phyloP scores from a whole-genome alignment of 1,140 invertebrate species.

The Bathynomus jamesi region DNA sequence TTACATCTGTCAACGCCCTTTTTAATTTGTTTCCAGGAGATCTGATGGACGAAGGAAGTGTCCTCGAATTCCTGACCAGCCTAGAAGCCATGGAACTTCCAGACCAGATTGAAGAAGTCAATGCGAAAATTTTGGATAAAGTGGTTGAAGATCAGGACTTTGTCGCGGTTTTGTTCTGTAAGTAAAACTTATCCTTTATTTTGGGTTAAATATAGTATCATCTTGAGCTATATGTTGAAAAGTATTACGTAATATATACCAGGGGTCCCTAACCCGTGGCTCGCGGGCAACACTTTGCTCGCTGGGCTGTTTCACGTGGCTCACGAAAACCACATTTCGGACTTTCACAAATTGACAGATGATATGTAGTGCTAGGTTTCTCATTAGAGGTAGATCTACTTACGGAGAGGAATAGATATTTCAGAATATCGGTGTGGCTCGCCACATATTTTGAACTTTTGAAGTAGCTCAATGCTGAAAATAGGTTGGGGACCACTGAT shows the following conservation, averaged over 20 bases:
- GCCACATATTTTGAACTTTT: no score
- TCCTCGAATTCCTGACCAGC: conserved; percentile 85
- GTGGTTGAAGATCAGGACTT: conserved; percentile 86
- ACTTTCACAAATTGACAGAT: no score
- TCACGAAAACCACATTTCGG: no score
- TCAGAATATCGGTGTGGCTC: no score
- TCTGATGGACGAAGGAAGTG: conserved; percentile 83
- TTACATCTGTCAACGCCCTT: no score
- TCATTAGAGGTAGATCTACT: no score
- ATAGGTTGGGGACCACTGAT: no score
- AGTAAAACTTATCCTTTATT: conserved; percentile 50
- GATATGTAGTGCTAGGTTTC: no score
- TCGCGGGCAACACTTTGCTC: no score
- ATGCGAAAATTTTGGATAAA: conserved; percentile 79
- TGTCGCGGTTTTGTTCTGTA: conserved; percentile 89
- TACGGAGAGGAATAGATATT: not conserved
- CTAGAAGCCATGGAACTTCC: conserved; percentile 88
- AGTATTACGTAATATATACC: not conserved
- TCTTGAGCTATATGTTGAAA: not conserved
- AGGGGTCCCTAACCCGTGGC: no score
- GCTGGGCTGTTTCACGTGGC: no score
- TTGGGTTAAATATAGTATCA: not conserved
- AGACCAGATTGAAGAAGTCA: conserved; percentile 92
- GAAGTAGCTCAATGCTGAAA: not conserved
- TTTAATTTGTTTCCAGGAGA: conserved; percentile 72